A percentile compares a stretch with the other conserved stretches of the same genome.
Evolutionary conservation across 2,888 invertebrate species (phyloP).

Genomic region (Ptychoptera contaminata): DNA sequence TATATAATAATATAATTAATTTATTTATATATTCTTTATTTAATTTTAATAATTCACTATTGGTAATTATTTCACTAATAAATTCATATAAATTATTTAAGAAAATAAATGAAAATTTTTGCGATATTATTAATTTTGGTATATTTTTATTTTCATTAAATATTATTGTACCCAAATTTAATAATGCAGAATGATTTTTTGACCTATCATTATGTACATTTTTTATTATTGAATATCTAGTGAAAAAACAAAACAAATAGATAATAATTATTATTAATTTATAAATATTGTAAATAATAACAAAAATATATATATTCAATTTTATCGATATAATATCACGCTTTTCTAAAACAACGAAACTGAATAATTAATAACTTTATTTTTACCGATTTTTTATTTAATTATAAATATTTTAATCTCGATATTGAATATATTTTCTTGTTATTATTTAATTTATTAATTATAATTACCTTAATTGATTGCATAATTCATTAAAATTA

Average conservation of each 20-base stretch:
- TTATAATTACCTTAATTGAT: slow-evolving; percentile 16
- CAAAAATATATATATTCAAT: no score
- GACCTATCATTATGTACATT: slow-evolving; percentile 19
- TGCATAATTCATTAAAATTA: slow-evolving; percentile 17
- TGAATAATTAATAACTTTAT: no score
- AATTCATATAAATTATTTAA: slow-evolving; percentile 22
- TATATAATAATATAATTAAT: not conserved
- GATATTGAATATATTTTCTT: not conserved
- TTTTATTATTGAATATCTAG: slow-evolving; percentile 18
- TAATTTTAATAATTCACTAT: slow-evolving; percentile 1
- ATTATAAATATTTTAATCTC: not conserved
- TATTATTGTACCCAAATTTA: slow-evolving; percentile 25
- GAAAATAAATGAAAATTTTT: slow-evolving; percentile 23
- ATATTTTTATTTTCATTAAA: slow-evolving; percentile 18
- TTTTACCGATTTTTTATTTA: no score
- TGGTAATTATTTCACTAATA: no score
- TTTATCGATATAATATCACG: no score
- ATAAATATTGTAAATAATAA: no score
- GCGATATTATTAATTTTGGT: slow-evolving; percentile 23
- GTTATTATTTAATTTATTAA: not conserved
- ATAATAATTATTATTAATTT: not conserved
- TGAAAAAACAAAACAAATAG: no score
- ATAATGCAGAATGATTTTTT: slow-evolving; percentile 22
- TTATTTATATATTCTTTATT: not conserved
- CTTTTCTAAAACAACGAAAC: no score